phyloP scores from a whole-genome alignment of 2,113 vertebrate species.

The Myotis yumanensis region DNA sequence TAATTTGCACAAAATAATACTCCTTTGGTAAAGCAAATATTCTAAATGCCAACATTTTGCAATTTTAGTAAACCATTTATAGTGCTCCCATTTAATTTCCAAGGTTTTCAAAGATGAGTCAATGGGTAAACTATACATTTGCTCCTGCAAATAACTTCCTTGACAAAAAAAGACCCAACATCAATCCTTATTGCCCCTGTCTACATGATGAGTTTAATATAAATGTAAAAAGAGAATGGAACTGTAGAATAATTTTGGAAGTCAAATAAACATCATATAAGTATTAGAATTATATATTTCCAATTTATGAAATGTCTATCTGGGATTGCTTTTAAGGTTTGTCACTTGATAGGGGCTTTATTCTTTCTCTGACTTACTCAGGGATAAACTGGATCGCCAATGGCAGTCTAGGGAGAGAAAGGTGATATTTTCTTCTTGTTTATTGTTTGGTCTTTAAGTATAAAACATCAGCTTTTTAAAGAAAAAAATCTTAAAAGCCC shows the following conservation, averaged over 20 bases:
- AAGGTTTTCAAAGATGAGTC: conserved; percentile 25
- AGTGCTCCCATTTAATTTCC: not conserved
- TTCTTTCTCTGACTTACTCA: not conserved
- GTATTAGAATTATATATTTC: not conserved
- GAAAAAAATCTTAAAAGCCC: conserved; percentile 50
- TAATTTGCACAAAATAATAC: conserved; percentile 25
- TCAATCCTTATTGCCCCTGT: not conserved
- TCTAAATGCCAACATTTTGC: not conserved
- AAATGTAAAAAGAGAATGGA: conserved; percentile 6
- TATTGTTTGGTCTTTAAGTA: conserved; percentile 62
- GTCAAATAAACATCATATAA: not conserved
- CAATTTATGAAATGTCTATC: not conserved
- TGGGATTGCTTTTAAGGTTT: not conserved
- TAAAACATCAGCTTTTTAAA: conserved; percentile 54
- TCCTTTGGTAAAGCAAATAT: conserved; percentile 44
- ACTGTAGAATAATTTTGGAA: not conserved
- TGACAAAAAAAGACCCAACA: not conserved
- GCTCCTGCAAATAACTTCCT: not conserved
- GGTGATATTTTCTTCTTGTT: conserved; percentile 40
- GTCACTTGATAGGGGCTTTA: not conserved
- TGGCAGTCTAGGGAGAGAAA: not conserved
- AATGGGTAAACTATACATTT: accelerated
- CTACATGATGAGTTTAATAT: not conserved
- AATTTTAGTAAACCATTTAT: conserved; percentile 16
- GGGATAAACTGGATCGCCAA: not conserved